A percentile compares a stretch with the other conserved stretches of the same genome.
Conservation (phyloP, 1,140 invertebrate genomes). For the Hormaphis cornu region DNA sequence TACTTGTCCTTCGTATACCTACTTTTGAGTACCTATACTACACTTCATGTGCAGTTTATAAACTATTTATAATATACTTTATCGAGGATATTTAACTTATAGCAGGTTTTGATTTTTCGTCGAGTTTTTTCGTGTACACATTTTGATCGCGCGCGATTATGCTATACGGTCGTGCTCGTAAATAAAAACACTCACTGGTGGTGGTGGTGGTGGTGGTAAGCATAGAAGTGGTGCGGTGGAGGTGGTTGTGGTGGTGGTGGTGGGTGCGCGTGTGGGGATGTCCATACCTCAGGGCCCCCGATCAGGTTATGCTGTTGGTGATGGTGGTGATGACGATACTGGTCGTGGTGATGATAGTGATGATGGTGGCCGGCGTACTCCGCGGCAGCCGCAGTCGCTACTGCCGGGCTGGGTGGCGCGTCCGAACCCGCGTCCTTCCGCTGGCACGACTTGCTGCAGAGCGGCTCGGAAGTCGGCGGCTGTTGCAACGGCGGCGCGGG, state of each 20-base stretch:
- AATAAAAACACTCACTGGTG: slow-evolving; percentile 48
- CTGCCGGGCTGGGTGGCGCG: slow-evolving; percentile 42
- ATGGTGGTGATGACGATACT: slow-evolving; percentile 34
- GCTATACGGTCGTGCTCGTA: not conserved
- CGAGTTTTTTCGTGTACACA: too few species aligned
- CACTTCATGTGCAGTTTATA: too few species aligned
- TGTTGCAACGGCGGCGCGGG: slow-evolving; percentile 26
- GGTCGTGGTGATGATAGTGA: slow-evolving; percentile 35
- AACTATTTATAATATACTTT: too few species aligned
- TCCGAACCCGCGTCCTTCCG: slow-evolving; percentile 49
- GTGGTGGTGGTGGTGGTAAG: slow-evolving; percentile 51
- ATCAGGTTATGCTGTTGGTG: slow-evolving; percentile 36
- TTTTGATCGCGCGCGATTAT: slow-evolving; percentile 13
- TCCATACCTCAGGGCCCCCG: slow-evolving; percentile 52
- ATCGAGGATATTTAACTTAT: too few species aligned
- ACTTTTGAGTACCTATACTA: too few species aligned
- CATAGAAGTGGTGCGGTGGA: slow-evolving; percentile 51
- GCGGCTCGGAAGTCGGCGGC: slow-evolving; percentile 43
- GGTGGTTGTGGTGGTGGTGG: slow-evolving; percentile 43
- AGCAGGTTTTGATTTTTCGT: not conserved
- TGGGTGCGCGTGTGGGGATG: slow-evolving; percentile 44
- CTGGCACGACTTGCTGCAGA: slow-evolving; percentile 49
- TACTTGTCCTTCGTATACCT: too few species aligned
- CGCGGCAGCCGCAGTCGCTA: slow-evolving; percentile 38
- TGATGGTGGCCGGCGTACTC: slow-evolving; percentile 36